These are phyloP conservation scores for Drosophila littoralis DNA, from an alignment of 1,140 invertebrate species.

Conservation along the genomic window DNA sequence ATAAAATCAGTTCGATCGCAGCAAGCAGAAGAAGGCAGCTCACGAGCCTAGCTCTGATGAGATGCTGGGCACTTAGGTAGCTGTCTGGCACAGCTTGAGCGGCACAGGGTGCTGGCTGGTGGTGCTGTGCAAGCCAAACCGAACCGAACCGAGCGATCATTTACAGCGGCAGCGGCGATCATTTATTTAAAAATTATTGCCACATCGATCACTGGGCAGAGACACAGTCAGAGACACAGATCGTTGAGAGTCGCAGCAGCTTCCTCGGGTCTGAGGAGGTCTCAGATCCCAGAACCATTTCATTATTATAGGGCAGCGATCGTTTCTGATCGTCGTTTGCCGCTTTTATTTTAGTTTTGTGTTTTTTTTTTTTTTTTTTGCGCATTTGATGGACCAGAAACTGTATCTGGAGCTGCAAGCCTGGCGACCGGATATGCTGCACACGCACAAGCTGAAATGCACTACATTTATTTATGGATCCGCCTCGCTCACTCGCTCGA, in stretches of 20 bases:
- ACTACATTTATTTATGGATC: slow-evolving; percentile 83
- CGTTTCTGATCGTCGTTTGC: slow-evolving; percentile 28
- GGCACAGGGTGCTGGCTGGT: neutral
- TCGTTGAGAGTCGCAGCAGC: slow-evolving; percentile 26
- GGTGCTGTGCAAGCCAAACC: no score
- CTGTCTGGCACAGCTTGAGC: slow-evolving; percentile 29
- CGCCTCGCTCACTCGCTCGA: slow-evolving; percentile 37
- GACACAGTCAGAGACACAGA: slow-evolving; percentile 16
- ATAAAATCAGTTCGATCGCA: neutral
- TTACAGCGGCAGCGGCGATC: slow-evolving; percentile 70
- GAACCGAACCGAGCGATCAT: slow-evolving; percentile 57
- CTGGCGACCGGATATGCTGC: slow-evolving; percentile 70
- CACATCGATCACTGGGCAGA: slow-evolving; percentile 72
- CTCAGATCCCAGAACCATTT: slow-evolving; percentile 46
- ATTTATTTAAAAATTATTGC: slow-evolving; percentile 84
- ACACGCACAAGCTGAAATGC: slow-evolving; percentile 67
- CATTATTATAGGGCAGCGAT: slow-evolving; percentile 73
- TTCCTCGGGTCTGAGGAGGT: slow-evolving; percentile 10
- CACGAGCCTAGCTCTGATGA: neutral
- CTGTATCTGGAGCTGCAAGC: neutral
- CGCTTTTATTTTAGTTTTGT: neutral
- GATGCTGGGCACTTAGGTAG: slow-evolving; percentile 26
- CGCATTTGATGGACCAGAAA: slow-evolving; percentile 19
- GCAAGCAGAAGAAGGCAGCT: neutral
- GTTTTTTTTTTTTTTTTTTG: slow-evolving; percentile 11